Percentiles rank a stretch among this genome's conserved stretches.
These are phyloP conservation scores for Dugesia japonica DNA, from an alignment of 2,888 invertebrate species.

Conservation along the genomic window DNA sequence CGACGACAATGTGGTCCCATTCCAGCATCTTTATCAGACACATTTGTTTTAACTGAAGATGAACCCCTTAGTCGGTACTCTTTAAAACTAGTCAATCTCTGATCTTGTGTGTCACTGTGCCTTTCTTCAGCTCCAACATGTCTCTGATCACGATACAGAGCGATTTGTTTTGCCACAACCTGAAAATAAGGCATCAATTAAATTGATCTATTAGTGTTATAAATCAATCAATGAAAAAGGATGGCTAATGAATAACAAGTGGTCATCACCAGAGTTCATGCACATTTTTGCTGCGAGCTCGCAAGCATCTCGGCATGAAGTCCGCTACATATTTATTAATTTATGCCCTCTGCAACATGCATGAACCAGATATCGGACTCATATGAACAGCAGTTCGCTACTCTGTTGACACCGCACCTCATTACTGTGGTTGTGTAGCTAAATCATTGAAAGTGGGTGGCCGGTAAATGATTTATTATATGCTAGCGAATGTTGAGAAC, in stretches of 20 bases:
- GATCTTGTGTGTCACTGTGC: neutral
- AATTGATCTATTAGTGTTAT: neutral
- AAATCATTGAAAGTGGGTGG: slow-evolving; percentile 14
- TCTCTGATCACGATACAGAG: slow-evolving; percentile 35
- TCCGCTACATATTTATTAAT: slow-evolving; percentile 20
- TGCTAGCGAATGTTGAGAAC: slow-evolving; percentile 10
- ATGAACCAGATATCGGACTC: slow-evolving; percentile 13
- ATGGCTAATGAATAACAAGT: neutral
- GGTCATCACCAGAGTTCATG: neutral
- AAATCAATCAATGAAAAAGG: neutral
- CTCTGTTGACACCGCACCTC: neutral
- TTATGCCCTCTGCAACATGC: neutral
- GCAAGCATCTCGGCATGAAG: slow-evolving; percentile 8
- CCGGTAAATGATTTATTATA: slow-evolving; percentile 20
- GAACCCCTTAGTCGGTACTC: slow-evolving; percentile 9
- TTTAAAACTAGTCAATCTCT: neutral
- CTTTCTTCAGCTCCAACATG: neutral
- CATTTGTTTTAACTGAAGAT: neutral
- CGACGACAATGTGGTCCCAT: slow-evolving; percentile 34
- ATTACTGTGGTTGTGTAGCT: neutral
- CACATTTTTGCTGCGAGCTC: neutral
- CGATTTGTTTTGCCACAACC: slow-evolving; percentile 35
- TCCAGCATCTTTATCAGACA: neutral
- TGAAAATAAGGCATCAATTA: neutral
- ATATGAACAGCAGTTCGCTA: neutral